Percentiles rank a stretch among this genome's conserved stretches.
Conservation (phyloP, 1,140 invertebrate species). For the Drosophila lowei region DNA sequence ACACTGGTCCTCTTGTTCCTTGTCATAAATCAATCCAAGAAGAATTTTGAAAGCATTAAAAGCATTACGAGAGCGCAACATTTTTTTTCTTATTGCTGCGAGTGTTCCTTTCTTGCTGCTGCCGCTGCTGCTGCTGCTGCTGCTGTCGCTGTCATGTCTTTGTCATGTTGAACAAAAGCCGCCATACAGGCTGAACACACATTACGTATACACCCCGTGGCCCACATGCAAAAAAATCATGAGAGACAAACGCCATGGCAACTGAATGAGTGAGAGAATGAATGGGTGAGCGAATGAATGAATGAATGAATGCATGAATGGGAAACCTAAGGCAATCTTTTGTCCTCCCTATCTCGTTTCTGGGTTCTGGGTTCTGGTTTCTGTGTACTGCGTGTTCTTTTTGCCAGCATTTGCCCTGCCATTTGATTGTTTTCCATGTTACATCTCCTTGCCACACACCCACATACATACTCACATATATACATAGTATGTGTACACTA, state of each 20-base stretch:
- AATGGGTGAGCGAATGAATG: slow-evolving; percentile 64
- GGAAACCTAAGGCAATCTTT: slow-evolving; percentile 71
- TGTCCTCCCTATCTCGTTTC: slow-evolving; percentile 44
- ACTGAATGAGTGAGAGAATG: slow-evolving; percentile 64
- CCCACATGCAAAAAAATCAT: slow-evolving; percentile 11
- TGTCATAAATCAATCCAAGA: slow-evolving; percentile 73
- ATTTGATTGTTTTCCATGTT: slow-evolving; percentile 75
- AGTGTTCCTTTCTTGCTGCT: background rate
- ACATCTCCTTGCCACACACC: background rate
- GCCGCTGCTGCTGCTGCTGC: slow-evolving; percentile 13
- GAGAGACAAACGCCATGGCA: slow-evolving; percentile 64
- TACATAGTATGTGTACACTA: background rate
- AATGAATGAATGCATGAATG: slow-evolving; percentile 53
- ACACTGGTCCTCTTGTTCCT: slow-evolving; percentile 1
- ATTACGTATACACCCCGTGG: slow-evolving; percentile 70
- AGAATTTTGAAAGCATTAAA: slow-evolving; percentile 74
- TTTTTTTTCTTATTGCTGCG: slow-evolving; percentile 31
- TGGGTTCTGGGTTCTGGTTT: slow-evolving; percentile 21
- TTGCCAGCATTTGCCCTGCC: slow-evolving; percentile 41
- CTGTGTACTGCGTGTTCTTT: slow-evolving; percentile 48
- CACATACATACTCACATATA: slow-evolving; percentile 5
- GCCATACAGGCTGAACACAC: slow-evolving; percentile 40
- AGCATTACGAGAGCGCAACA: slow-evolving; percentile 70
- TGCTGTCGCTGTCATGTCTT: slow-evolving; percentile 72
- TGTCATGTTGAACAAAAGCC: slow-evolving; percentile 79